These are phyloP conservation scores for Acanthiza pusilla DNA, from an alignment of 2,797 vertebrate genomes.

Conservation along the genomic window DNA sequence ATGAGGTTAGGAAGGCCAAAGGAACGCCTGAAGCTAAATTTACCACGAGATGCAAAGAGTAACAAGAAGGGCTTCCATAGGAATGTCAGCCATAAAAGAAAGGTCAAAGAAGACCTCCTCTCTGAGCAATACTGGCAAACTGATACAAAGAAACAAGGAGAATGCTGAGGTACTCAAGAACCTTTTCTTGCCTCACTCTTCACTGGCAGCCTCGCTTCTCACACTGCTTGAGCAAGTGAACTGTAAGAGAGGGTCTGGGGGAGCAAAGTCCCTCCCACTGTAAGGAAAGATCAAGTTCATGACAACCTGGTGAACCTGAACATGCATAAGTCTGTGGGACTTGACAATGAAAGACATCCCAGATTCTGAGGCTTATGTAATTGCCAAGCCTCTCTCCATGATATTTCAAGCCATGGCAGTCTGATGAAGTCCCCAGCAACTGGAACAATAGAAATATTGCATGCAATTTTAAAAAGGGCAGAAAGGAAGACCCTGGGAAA, in stretches of 20 bases:
- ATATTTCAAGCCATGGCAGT: neutral
- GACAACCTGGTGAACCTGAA: neutral
- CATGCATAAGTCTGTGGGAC: neutral
- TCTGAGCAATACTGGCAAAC: neutral
- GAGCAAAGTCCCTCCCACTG: neutral
- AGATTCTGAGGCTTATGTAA: neutral
- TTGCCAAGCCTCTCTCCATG: neutral
- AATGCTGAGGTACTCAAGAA: neutral
- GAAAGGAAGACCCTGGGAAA: neutral
- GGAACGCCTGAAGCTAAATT: neutral
- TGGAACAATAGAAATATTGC: neutral
- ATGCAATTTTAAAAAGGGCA: neutral
- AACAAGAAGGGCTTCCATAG: neutral
- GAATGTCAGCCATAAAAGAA: neutral
- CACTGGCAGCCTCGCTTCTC: neutral
- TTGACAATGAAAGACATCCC: neutral
- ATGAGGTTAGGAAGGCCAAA: neutral
- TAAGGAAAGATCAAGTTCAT: fast-evolving
- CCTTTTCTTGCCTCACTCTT: neutral
- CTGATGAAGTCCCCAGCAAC: neutral
- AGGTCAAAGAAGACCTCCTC: neutral
- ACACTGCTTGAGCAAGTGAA: neutral
- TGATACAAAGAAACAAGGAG: neutral
- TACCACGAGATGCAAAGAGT: neutral
- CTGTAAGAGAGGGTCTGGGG: neutral